Evolutionary conservation across 2,113 vertebrate species (phyloP).

Genomic region (Boulengeromyrus knoepffleri): DNA sequence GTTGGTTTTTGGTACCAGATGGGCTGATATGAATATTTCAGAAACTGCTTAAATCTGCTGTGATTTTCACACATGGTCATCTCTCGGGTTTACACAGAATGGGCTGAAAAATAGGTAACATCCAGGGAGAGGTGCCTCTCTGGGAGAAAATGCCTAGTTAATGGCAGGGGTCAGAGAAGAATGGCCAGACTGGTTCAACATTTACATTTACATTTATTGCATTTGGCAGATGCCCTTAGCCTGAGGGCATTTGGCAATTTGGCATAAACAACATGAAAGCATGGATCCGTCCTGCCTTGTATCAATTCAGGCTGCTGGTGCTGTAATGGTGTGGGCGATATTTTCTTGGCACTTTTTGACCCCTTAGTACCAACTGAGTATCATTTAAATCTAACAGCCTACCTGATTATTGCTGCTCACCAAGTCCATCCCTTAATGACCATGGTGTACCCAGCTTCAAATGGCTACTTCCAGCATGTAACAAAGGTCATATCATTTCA

Average conservation of each 20-base stretch:
- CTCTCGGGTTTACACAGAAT: neutral
- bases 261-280: neutral
- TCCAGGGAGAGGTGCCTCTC: neutral
- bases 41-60: neutral
- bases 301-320: neutral
- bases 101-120: neutral
- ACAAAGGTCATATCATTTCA: too few relatives aligned
- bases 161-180: neutral
- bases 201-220: too few relatives aligned
- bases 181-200: neutral
- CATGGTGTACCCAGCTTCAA: too few relatives aligned
- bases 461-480: too few relatives aligned
- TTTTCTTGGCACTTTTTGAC: neutral
- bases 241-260: neutral
- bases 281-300: neutral
- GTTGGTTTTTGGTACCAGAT: neutral
- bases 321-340: neutral
- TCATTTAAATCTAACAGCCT: too few relatives aligned
- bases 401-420: too few relatives aligned
- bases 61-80: neutral
- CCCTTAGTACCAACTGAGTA: too few relatives aligned
- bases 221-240: too few relatives aligned
- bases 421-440: too few relatives aligned
- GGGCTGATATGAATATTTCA: neutral
- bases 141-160: neutral